A percentile compares a stretch with the other conserved stretches of the same genome.
These are phyloP conservation scores for Pomatostomus ruficeps DNA, from an alignment of 2,113 vertebrate species.

Conservation along the genomic window DNA sequence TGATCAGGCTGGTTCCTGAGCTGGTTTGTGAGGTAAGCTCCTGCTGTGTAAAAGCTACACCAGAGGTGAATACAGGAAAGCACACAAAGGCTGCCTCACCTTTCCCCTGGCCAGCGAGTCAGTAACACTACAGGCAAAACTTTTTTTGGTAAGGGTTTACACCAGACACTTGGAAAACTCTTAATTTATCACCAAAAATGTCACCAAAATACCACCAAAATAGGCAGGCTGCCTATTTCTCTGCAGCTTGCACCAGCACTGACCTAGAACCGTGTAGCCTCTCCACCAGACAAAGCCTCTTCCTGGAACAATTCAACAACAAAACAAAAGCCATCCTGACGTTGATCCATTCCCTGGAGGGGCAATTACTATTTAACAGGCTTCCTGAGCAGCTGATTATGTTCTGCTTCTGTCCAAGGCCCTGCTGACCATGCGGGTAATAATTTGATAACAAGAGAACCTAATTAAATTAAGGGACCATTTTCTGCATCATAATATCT, in stretches of 20 bases:
- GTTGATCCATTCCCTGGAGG: constrained; percentile 74
- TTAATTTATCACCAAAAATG: not conserved
- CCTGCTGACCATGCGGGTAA: constrained; percentile 72
- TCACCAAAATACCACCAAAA: no score
- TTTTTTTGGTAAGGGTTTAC: not conserved
- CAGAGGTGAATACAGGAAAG: not conserved
- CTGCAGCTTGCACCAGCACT: not conserved
- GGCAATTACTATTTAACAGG: constrained; percentile 86
- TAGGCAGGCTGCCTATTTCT: not conserved
- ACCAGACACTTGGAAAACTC: not conserved
- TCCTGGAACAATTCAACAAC: not conserved
- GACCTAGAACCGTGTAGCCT: not conserved
- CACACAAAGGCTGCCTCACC: not conserved
- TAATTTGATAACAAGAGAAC: constrained; percentile 88
- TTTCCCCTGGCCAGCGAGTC: not conserved
- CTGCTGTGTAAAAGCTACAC: not conserved
- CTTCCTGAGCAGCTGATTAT: constrained; percentile 87
- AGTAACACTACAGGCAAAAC: not conserved
- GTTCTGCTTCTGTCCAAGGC: constrained; percentile 77
- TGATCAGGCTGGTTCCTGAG: not conserved
- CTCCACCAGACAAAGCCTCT: not conserved
- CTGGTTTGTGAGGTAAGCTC: not conserved
- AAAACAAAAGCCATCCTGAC: constrained; percentile 35
- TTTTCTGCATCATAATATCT: constrained; percentile 85
- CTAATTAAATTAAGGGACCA: constrained; percentile 94